phyloP scores from a whole-genome alignment of 2,113 vertebrate genomes.

The Salvelinus sp. region DNA sequence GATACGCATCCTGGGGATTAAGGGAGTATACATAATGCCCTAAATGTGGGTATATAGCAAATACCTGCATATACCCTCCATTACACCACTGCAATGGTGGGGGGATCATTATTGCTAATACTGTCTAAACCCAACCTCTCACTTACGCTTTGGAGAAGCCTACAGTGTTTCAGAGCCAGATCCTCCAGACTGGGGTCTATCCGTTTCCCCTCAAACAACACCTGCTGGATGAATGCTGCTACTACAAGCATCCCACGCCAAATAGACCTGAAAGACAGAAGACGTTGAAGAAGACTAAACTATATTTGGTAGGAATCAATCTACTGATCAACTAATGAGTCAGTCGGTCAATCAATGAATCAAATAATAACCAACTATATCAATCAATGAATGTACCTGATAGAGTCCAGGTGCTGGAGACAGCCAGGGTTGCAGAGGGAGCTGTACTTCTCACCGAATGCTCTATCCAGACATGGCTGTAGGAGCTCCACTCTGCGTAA shows the following conservation, averaged over 20 bases:
- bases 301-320: neutral
- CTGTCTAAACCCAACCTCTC: neutral
- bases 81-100: no score
- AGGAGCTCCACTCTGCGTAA: constrained; percentile 60
- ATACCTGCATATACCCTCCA: no score
- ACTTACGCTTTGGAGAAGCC: constrained; percentile 62
- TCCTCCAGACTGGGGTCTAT: constrained; percentile 35
- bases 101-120: neutral
- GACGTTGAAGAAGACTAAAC: neutral
- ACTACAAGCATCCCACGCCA: constrained; percentile 67
- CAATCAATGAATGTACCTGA: constrained; percentile 52
- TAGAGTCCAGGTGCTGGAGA: constrained; percentile 57
- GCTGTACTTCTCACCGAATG: constrained; percentile 54
- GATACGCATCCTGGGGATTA: no score
- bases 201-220: constrained; percentile 48
- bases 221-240: constrained; percentile 68
- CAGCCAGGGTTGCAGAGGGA: constrained; percentile 55
- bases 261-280: constrained; percentile 41
- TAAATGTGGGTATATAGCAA: no score
- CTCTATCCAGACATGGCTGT: constrained; percentile 69
- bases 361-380: neutral
- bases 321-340: no score
- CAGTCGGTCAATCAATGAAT: no score
- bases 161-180: constrained; percentile 66
- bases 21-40: no score